Evolutionary conservation across 1,140 invertebrate species (phyloP).

Genomic region (Lepidotrigona ventralis): DNA sequence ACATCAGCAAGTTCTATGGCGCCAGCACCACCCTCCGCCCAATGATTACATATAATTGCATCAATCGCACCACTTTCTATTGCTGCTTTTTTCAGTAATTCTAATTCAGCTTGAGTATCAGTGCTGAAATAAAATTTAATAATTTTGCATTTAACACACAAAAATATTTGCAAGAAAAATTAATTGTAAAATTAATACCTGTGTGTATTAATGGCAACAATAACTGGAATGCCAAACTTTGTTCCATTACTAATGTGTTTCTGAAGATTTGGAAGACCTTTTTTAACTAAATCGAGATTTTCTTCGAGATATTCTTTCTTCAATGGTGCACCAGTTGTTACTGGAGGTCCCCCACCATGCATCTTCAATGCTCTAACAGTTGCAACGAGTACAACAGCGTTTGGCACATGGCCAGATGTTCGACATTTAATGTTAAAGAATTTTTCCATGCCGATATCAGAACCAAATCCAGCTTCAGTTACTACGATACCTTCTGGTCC

Average conservation of each 20-base stretch:
- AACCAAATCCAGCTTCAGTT: conserved; percentile 99
- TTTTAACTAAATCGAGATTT: conserved; percentile 93
- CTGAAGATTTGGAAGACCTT: conserved; percentile 93
- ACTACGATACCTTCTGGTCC: conserved; percentile 95
- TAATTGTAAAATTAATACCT: conserved; percentile 82
- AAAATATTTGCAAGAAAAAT: background rate
- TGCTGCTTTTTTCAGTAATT: conserved; percentile 88
- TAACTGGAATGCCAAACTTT: conserved; percentile 95
- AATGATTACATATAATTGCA: conserved; percentile 94
- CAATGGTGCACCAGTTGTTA: conserved; percentile 91
- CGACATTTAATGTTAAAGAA: conserved; percentile 99
- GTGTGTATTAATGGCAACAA: conserved; percentile 97
- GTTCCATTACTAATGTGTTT: conserved; percentile 97
- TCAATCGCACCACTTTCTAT: conserved; percentile 89
- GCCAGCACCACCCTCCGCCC: conserved; percentile 94
- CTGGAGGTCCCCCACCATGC: conserved; percentile 97
- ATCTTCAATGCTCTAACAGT: conserved; percentile 98
- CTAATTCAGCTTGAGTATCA: conserved; percentile 92
- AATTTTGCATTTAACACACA: background rate
- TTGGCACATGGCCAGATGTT: conserved; percentile 91
- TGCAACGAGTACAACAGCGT: conserved; percentile 95
- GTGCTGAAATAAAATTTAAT: conserved; percentile 81
- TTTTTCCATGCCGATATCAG: conserved; percentile 99
- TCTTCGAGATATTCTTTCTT: conserved; percentile 92
- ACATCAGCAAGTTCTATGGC: conserved; percentile 92